Conservation (phyloP, 1,140 invertebrate genomes). For the Drosophila nasuta region DNA sequence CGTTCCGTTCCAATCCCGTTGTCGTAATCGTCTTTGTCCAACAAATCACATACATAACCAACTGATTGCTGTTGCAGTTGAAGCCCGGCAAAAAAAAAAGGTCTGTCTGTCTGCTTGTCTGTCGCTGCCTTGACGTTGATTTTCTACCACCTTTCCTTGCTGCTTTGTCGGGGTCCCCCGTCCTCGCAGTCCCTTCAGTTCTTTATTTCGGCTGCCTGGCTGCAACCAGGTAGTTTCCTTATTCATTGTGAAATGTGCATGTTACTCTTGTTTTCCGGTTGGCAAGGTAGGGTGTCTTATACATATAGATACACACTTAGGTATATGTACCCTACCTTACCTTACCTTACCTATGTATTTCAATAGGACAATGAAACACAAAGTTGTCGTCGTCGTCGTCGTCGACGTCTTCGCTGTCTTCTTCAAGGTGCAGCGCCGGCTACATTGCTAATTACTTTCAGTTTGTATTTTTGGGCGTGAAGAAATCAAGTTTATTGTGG, state of each 20-base stretch:
- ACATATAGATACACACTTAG: not conserved
- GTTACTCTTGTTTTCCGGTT: conserved; percentile 59
- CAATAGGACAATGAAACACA: conserved; percentile 24
- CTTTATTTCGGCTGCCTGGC: conserved; percentile 64
- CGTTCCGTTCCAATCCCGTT: conserved; percentile 32
- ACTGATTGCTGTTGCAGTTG: conserved; percentile 74
- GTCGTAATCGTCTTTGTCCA: conserved; percentile 46
- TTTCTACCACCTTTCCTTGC: conserved; percentile 71
- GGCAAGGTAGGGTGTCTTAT: conserved; percentile 47
- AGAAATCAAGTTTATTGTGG: conserved; percentile 74
- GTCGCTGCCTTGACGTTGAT: conserved; percentile 54
- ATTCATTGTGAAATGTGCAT: conserved; percentile 59
- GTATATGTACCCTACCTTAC: not conserved
- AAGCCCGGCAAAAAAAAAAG: conserved; percentile 29
- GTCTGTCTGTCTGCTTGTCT: conserved; percentile 30
- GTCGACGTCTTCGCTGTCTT: conserved; percentile 14
- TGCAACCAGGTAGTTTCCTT: conserved; percentile 65
- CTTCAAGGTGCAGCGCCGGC: conserved; percentile 58
- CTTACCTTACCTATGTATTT: not conserved
- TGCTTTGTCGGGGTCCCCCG: conserved; percentile 17
- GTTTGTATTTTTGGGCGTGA: conserved; percentile 50
- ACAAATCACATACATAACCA: conserved; percentile 66
- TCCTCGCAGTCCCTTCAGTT: conserved; percentile 28
- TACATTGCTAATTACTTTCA: conserved; percentile 71
- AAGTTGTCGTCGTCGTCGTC: conserved; percentile 36